Evolutionary conservation across 92 coral and sea anemone species (phyloP).

Genomic region (Actinostola sp.): DNA sequence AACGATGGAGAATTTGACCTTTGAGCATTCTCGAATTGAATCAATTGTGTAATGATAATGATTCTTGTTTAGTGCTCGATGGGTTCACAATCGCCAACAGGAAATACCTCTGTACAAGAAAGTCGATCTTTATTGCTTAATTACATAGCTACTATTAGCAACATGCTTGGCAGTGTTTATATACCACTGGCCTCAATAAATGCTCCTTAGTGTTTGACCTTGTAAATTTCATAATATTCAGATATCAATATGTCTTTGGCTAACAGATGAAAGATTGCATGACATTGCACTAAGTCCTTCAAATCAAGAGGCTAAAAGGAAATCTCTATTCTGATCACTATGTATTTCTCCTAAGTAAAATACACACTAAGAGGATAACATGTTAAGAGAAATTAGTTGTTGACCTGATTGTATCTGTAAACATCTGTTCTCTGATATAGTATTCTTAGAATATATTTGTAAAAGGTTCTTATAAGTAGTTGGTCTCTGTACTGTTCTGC

Average conservation of each 20-base stretch:
- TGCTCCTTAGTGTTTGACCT: neutral
- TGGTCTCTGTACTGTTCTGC: neutral
- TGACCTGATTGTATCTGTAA: neutral
- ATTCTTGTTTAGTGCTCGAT: conserved; percentile 11
- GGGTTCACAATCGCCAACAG: neutral
- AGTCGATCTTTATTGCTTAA: too few relatives aligned
- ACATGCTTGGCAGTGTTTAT: too few relatives aligned
- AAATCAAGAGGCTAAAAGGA: neutral
- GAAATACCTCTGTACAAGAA: neutral
- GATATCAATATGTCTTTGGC: neutral
- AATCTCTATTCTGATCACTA: neutral
- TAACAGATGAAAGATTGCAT: neutral
- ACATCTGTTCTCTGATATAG: neutral
- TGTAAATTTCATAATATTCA: neutral
- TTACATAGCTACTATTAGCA: neutral
- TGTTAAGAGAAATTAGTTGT: neutral
- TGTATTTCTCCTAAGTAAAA: neutral
- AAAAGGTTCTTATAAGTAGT: neutral
- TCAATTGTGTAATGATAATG: neutral
- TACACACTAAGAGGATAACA: neutral
- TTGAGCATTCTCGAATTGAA: conserved; percentile 10
- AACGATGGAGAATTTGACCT: conserved; percentile 1
- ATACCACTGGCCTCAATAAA: too few relatives aligned
- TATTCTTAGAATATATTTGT: neutral
- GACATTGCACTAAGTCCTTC: neutral